Base-by-base conservation (phyloP, 2,888 invertebrate species). In the Heteromurus nitidus region DNA sequence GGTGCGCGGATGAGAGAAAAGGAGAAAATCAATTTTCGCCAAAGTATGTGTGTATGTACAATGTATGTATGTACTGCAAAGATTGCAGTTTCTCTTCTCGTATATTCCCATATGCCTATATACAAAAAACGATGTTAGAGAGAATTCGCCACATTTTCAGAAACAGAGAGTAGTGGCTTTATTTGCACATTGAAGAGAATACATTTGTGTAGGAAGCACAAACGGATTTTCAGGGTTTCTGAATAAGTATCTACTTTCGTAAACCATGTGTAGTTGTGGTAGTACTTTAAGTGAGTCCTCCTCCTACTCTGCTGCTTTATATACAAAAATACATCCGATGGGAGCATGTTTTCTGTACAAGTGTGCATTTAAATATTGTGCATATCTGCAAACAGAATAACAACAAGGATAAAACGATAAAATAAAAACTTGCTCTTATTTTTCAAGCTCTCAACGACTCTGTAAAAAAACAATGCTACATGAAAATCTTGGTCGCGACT, bases 11-110 rank as follows among this genome's bases (percentile, higher is more conserved):
- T 55, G 47, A 24, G 42, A 62, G 70, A 47, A 55, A 30, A 44
- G 47, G 62, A 67, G 70, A 79, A 70, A 79, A 79, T 79, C 79
- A 79, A 79, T 79, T 79, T 70, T 79, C 70, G 64, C 77, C 77
- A 77, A 60, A 79, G n/a, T n/a, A 53, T 28, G 22, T 28, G 36
- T 24, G 50, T 77, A 64, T 79, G 55, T n/a, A n/a, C n/a, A n/a
- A n/a, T n/a, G n/a, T n/a, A n/a, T n/a, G n/a, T 68, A 36, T 68
- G 79, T 65, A 42, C 69, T 64, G 44, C 79, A 62, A 79, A 79
- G 79, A 79, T 79, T 79, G 70, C 79, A 79, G 69, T 55, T 69
- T 69, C 69, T 70, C 47, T 65, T 24, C 22, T 42, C 64, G 20
- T 13, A 36, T 26, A 20, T 36, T 64, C 1, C 16, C 30, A n/a